Conservation (phyloP, 2,797 vertebrate genomes). For the Coranthus polyacanthus region DNA sequence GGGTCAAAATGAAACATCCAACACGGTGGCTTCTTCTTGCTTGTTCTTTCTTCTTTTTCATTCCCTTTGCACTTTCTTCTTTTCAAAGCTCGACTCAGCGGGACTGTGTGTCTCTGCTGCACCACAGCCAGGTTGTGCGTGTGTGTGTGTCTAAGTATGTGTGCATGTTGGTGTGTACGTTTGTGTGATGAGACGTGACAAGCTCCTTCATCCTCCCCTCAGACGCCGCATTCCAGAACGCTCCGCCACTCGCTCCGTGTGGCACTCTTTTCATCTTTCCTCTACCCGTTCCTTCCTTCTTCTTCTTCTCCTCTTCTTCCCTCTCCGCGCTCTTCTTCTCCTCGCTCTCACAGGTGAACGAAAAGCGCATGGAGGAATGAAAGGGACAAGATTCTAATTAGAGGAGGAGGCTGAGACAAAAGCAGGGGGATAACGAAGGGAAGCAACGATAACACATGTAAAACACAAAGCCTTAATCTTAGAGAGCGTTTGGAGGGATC, state of each 20-base stretch:
- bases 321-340: conserved; percentile 27
- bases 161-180: conserved; percentile 36
- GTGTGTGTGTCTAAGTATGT: conserved; percentile 22
- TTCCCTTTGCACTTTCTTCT: conserved; percentile 83
- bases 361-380: conserved; percentile 76
- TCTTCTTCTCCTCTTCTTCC: conserved; percentile 37
- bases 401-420: conserved; percentile 81
- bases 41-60: conserved; percentile 82
- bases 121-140: conserved; percentile 65
- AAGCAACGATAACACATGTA: conserved; percentile 82
- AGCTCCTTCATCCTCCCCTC: conserved; percentile 85
- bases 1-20: conserved; percentile 83
- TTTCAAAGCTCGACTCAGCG: conserved; percentile 80
- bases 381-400: conserved; percentile 83
- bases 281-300: conserved; percentile 61
- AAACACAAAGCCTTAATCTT: conserved; percentile 85
- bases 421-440: conserved; percentile 78
- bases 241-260: conserved; percentile 75
- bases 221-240: conserved; percentile 78
- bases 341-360: conserved; percentile 81
- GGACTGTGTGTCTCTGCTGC: conserved; percentile 70
- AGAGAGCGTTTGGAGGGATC: conserved; percentile 79
- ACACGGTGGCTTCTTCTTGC: conserved; percentile 74
- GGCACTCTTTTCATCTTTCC: conserved; percentile 79
- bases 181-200: conserved; percentile 82